Base-by-base conservation (phyloP, 2,113 vertebrate species). In the Nematolebias whitei region DNA sequence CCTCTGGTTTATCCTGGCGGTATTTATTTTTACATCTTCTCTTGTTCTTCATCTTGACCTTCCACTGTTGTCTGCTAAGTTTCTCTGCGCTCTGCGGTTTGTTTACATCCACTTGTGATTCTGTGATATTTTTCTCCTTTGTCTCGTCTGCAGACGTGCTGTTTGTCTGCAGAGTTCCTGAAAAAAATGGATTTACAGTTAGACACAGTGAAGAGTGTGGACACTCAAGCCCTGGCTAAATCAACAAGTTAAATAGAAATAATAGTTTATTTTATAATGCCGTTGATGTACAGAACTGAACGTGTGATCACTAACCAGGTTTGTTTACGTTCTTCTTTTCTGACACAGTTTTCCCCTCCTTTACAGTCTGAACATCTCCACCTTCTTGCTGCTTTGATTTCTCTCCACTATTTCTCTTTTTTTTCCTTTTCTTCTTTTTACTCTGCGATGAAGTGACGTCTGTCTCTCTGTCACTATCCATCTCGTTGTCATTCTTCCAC, bases 31-130 rank as follows among this genome's bases (percentile, higher is more conserved):
- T 90, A 76, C 79, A 80, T 54, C 76, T 89, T 61, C 13, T 92
- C 69, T 91, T 92, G 81, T 88, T 94, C 70, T 92, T 93, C 78
- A 91, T 90, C 68, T 86, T 91, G 73, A 83, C 91, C 86, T 57
- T 92, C 93, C 93, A 93, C 53, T 92, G 89, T 47, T 91, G 63
- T 62, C 93, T 75, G 66, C 12, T 92, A 1, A 92, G 24, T 32
- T 12, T 65, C 4, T 85, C 64, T 8, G 24, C 19, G 18, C 38
- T 47, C 4, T 77, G 70, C n/a, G 64, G 39, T 16, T 52, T 41
- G 12, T 74, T 70, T 67, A n/a, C 7, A 4, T 40, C 32, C 2
- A 24, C 52, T 11, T 62, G 57, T 9, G 19, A 38, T 26, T 52
- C 26, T 19, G 44, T 20, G 0, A 26, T 53, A 22, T 65, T 54